phyloP scores from a whole-genome alignment of 2,797 vertebrate genomes.

The Lerista edwardsae region DNA sequence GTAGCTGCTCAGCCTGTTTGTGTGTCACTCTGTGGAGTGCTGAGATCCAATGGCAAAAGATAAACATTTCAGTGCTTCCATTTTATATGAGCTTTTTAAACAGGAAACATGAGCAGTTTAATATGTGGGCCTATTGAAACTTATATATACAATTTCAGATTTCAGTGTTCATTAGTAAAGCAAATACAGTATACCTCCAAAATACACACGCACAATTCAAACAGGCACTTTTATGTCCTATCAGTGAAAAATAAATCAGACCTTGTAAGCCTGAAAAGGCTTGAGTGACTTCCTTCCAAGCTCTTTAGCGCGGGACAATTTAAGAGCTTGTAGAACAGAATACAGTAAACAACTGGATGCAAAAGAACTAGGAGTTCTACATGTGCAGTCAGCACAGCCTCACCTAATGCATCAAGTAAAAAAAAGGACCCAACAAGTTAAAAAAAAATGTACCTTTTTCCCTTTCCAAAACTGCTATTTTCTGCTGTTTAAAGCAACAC shows the following conservation, averaged over 20 bases:
- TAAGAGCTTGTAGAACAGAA: neutral
- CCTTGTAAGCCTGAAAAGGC: neutral
- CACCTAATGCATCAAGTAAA: no score
- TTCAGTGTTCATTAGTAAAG: conserved; percentile 50
- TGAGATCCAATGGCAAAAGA: conserved; percentile 57
- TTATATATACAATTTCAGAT: conserved; percentile 39
- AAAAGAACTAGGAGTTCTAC: no score
- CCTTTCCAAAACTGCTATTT: no score
- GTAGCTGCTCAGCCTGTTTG: conserved; percentile 56
- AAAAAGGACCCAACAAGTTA: no score
- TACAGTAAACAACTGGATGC: neutral
- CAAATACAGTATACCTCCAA: conserved; percentile 41
- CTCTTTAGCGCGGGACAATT: neutral
- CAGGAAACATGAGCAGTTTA: conserved; percentile 63
- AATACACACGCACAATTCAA: neutral
- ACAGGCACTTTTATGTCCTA: conserved; percentile 33
- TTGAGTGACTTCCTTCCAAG: neutral
- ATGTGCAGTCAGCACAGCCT: no score
- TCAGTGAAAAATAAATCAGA: conserved; percentile 24
- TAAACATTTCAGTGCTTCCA: conserved; percentile 56
- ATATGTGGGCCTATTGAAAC: conserved; percentile 53
- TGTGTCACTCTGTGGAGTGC: conserved; percentile 42
- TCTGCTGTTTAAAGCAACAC: no score
- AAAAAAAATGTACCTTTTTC: no score
- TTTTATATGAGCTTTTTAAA: conserved; percentile 57